phyloP scores from a whole-genome alignment of 2,797 vertebrate species.

The Orestias chungarensis region DNA sequence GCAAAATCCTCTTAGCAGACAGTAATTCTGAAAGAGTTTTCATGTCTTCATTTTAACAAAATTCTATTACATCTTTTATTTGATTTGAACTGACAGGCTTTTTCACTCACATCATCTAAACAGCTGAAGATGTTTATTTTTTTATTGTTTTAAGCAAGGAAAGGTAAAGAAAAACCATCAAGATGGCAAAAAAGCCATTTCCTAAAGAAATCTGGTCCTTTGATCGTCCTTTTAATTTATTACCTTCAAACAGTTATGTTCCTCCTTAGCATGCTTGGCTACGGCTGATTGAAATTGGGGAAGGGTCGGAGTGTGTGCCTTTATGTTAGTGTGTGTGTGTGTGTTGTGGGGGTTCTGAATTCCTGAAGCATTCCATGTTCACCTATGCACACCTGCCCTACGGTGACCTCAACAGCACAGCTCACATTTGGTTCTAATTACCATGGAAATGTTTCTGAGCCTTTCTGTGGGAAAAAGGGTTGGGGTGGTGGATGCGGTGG shows the following conservation, averaged over 20 bases:
- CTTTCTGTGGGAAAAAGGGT: constrained; percentile 54
- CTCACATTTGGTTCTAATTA: constrained; percentile 80
- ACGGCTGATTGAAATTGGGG: constrained; percentile 68
- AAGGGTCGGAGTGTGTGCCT: constrained; percentile 34
- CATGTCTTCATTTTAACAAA: too few relatives aligned
- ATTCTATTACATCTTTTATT: too few relatives aligned
- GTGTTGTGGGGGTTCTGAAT: constrained; percentile 12
- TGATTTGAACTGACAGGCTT: too few relatives aligned
- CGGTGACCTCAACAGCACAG: constrained; percentile 66
- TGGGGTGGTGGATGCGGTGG: constrained; percentile 18
- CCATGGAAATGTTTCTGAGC: constrained; percentile 49
- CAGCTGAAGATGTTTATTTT: neutral
- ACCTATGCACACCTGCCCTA: constrained; percentile 75
- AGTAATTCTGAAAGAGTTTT: too few relatives aligned
- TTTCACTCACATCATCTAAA: constrained; percentile 6
- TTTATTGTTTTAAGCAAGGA: constrained; percentile 2
- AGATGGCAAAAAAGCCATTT: constrained; percentile 34
- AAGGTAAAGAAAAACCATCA: constrained; percentile 5
- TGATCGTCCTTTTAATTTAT: constrained; percentile 52
- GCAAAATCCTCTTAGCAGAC: too few relatives aligned
- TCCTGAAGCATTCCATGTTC: constrained; percentile 56
- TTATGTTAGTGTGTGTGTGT: neutral
- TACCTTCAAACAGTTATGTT: constrained; percentile 67
- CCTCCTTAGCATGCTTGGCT: constrained; percentile 65
- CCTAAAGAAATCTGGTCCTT: constrained; percentile 48